Percentiles rank a stretch among this genome's conserved stretches.
These are phyloP conservation scores for Thinocorus orbignyianus DNA, from an alignment of 2,113 vertebrate species.

Conservation along the genomic window DNA sequence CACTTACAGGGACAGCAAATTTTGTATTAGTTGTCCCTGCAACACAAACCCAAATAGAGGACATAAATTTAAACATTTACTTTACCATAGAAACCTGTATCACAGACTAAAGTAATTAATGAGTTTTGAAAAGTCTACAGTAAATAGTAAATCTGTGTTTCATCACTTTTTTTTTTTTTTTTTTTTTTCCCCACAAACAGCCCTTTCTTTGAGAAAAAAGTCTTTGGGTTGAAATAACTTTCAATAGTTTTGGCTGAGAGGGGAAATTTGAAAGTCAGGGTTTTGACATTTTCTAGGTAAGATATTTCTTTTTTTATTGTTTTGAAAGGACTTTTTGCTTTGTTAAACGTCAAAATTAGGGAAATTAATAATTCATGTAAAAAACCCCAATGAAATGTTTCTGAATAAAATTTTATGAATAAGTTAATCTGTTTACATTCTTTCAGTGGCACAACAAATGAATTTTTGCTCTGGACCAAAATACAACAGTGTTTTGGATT, in stretches of 20 bases:
- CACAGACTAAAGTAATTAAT: background rate
- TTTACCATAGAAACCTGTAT: background rate
- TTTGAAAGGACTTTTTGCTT: background rate
- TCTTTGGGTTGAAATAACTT: background rate
- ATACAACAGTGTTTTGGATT: background rate
- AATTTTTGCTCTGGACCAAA: background rate
- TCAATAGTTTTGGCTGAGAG: background rate
- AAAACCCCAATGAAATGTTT: background rate
- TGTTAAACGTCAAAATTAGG: background rate
- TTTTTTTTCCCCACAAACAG: background rate
- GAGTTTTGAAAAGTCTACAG: background rate
- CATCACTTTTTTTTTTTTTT: background rate
- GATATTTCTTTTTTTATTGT: background rate
- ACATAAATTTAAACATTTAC: background rate
- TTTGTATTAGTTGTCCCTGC: background rate
- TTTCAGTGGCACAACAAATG: background rate
- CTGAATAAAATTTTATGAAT: background rate
- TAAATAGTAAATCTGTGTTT: background rate
- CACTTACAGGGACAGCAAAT: background rate
- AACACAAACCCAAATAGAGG: background rate
- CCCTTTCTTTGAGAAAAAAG: background rate
- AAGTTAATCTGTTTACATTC: background rate
- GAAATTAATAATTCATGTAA: background rate
- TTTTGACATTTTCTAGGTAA: background rate
- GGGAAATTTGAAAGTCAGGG: background rate